phyloP scores from a whole-genome alignment of 2,888 invertebrate species.

The Tipula unca region DNA sequence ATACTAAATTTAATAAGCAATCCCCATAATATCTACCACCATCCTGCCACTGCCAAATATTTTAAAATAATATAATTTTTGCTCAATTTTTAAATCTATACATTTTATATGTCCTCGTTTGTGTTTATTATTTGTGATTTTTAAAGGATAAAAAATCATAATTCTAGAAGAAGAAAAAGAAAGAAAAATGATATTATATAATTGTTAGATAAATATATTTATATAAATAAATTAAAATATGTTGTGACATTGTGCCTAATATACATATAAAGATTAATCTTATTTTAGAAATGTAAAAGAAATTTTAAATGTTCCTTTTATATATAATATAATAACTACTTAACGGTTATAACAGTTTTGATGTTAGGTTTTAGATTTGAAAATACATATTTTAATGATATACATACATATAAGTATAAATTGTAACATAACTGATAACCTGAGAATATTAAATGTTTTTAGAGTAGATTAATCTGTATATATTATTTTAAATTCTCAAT shows the following conservation, averaged over 20 bases:
- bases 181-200: not conserved
- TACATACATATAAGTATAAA: not conserved
- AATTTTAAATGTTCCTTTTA: not conserved
- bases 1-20: not conserved
- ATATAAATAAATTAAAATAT: slow-evolving; percentile 2
- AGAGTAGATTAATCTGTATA: slow-evolving; percentile 8
- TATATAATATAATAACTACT: not conserved
- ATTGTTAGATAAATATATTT: not conserved
- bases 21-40: not conserved
- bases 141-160: not conserved
- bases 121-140: not conserved
- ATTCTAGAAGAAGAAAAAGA: not conserved
- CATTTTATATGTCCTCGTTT: not conserved
- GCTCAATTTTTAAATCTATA: slow-evolving; percentile 8
- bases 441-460: not conserved
- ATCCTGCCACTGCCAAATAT: not conserved
- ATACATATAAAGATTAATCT: not conserved
- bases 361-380: not conserved
- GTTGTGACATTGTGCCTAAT: slow-evolving; percentile 20
- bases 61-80: not conserved
- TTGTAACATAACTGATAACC: not conserved
- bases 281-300: slow-evolving; percentile 14
- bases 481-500: not conserved
- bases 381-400: not conserved
- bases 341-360: not conserved